Evolutionary conservation across 2,113 vertebrate genomes (phyloP), one percentile per base, ranked within the genome.

Genomic region (Oreochromis niloticus): DNA sequence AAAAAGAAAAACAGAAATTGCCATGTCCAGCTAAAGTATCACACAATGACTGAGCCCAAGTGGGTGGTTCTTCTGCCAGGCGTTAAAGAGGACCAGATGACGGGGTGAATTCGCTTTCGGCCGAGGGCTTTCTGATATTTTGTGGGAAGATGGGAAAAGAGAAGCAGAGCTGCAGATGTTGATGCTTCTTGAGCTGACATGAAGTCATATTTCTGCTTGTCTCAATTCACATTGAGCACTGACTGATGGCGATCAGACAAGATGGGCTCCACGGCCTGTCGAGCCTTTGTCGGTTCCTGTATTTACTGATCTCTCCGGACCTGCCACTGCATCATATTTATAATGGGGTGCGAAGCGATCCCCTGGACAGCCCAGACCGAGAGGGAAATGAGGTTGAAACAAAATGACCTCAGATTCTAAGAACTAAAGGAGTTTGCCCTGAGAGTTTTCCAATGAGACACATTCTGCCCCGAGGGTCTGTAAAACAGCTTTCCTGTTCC

Each of bases 31-130:
- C 81, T 85, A 78, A 94, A 91, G 88, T 79, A 92, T 90, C 85
- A 75, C 34, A 91, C 66, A 36, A 89, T 54, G 55, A 71, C 81
- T 30, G 63, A 82, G 75, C 68, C 80, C 80, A 85, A 82, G 80
- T 30, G 79, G 90, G 89, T 52, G 79, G 86, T 73, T 90, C 85
- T 46, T 39, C 17, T 48, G 83, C 12, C 16, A 32, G 78, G 87
- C 87, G 89, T 86, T 93, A 92, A 95, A 59, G 89, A 94, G 89
- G 88, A 94, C 88, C 95, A 95, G 94, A 94, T 94, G 94, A 96
- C 52, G 81, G 61, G 55, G 46, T 14, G 10, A 87, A 91, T 85
- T 89, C 84, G 83, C 88, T 92, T 92, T 92, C 61, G 81, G 79
- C 71, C 17, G 56, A 59, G 14, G 55, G 83, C 68, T 89, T 94